These are phyloP conservation scores for Oxycera nigricornis DNA, from an alignment of 2,888 invertebrate species.

Conservation along the genomic window DNA sequence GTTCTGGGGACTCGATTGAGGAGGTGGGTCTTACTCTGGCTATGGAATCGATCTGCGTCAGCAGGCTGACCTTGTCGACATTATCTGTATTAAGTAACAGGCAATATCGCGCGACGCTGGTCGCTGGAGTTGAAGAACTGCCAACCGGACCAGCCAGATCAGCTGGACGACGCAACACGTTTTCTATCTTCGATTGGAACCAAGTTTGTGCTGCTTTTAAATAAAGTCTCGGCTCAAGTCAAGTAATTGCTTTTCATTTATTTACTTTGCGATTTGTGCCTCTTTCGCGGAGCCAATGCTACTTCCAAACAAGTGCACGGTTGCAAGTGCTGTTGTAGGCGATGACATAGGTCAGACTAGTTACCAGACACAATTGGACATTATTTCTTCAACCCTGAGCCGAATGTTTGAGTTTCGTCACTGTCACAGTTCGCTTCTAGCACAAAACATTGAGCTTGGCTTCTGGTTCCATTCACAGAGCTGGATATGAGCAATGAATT, in stretches of 20 bases:
- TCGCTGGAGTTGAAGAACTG: background rate
- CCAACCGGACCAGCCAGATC: background rate
- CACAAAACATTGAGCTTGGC: too few species aligned
- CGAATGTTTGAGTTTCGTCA: background rate
- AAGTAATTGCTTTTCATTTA: background rate
- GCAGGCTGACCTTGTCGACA: background rate
- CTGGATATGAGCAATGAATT: too few species aligned
- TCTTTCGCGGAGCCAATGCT: background rate
- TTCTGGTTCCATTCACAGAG: too few species aligned
- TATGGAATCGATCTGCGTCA: slow-evolving; percentile 2
- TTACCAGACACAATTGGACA: background rate
- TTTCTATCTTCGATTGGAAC: background rate
- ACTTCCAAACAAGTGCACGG: background rate
- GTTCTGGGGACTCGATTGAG: background rate
- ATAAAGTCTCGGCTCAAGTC: background rate
- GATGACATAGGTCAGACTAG: background rate
- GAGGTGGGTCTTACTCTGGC: background rate
- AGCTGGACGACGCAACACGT: background rate
- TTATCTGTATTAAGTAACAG: slow-evolving; percentile 2
- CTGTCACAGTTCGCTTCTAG: too few species aligned
- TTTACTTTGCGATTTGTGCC: background rate
- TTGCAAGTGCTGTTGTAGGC: background rate
- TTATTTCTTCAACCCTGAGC: background rate
- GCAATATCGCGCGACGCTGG: background rate
- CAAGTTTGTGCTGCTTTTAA: background rate